These are phyloP conservation scores for Notothenia coriiceps DNA, from an alignment of 2,113 vertebrate species.

Conservation along the genomic window DNA sequence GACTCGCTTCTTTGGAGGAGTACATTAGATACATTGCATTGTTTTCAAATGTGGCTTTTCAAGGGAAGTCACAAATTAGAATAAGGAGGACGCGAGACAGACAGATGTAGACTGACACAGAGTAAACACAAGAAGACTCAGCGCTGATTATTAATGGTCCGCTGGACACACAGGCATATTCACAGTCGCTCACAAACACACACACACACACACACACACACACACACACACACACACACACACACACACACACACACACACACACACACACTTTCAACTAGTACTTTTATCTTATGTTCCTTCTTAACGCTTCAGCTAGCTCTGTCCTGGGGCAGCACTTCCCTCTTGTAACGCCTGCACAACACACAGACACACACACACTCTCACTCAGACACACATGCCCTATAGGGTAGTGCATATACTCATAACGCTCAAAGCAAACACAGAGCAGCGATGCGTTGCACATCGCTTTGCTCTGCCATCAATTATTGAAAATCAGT, in stretches of 20 bases:
- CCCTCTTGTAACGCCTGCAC: conserved; percentile 38
- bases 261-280: conserved; percentile 14
- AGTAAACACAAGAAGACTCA: conserved; percentile 48
- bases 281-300: conserved; percentile 39
- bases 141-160: conserved; percentile 49
- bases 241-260: conserved; percentile 27
- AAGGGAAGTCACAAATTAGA: conserved; percentile 36
- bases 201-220: no score
- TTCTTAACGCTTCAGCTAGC: conserved; percentile 59
- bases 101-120: conserved; percentile 48
- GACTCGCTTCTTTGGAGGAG: conserved; percentile 21
- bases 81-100: conserved; percentile 29
- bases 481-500: conserved; percentile 60
- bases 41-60: conserved; percentile 27
- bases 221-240: no score
- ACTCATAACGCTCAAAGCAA: conserved; percentile 46
- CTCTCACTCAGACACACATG: conserved; percentile 1
- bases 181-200: background rate
- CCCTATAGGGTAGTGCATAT: conserved; percentile 18
- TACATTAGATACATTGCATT: conserved; percentile 16
- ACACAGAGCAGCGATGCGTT: conserved; percentile 28
- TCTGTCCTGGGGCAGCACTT: conserved; percentile 58
- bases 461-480: conserved; percentile 25
- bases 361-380: background rate
- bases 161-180: conserved; percentile 33